Percentiles rank a stretch among this genome's conserved stretches.
Conservation (phyloP, 2,113 vertebrate species). For the Tricholaema leucomelas region DNA sequence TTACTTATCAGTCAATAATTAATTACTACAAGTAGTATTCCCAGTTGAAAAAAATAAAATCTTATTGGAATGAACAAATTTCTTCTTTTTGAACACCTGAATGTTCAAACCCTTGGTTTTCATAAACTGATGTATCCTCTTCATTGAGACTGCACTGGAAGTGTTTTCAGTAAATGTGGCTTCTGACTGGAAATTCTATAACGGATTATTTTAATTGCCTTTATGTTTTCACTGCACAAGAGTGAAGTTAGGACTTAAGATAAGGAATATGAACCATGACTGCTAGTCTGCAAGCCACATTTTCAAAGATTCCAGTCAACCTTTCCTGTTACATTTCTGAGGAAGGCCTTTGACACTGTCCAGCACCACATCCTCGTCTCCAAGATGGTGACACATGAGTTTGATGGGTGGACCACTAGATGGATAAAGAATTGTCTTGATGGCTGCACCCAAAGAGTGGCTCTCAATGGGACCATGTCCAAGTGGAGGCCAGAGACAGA, state of each 20-base stretch:
- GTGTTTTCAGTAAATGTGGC: background rate
- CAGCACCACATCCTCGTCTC: no score
- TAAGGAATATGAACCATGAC: background rate
- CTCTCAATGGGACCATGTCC: no score
- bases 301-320: background rate
- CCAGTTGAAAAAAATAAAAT: background rate
- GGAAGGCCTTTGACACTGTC: no score
- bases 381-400: no score
- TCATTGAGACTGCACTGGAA: background rate
- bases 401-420: no score
- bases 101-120: background rate
- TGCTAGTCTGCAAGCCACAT: background rate
- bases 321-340: background rate
- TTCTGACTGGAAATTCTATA: background rate
- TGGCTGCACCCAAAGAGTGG: no score
- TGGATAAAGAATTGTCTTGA: no score
- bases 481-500: no score
- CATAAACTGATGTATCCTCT: background rate
- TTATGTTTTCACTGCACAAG: background rate
- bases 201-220: background rate
- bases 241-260: background rate
- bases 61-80: background rate
- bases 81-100: background rate
- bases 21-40: background rate
- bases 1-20: background rate